Percentiles rank a stretch among this genome's conserved stretches.
phyloP scores from a whole-genome alignment of 2,113 vertebrate genomes.

The Ranitomeya imitator region DNA sequence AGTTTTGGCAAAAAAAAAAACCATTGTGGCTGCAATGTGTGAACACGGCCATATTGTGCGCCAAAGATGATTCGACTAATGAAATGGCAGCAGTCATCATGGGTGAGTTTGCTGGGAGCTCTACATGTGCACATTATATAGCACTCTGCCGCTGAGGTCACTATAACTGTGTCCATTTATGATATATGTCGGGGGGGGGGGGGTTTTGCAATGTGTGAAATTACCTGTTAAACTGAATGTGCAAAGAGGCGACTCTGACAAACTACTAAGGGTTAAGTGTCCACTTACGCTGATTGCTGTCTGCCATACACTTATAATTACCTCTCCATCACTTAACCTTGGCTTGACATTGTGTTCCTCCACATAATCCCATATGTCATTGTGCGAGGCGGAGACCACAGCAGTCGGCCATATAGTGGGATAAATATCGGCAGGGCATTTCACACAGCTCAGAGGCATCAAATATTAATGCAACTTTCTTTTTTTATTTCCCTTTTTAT shows the following conservation, averaged over 20 bases:
- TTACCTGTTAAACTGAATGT: neutral
- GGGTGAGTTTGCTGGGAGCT: neutral
- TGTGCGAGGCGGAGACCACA: constrained; percentile 3
- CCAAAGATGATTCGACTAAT: neutral
- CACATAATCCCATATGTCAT: constrained; percentile 40
- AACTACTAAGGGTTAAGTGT: constrained; percentile 17
- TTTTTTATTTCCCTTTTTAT: too few relatives aligned
- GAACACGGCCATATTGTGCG: neutral
- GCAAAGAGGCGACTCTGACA: neutral
- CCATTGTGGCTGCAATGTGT: too few relatives aligned
- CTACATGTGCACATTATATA: too few relatives aligned
- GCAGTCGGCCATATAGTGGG: neutral
- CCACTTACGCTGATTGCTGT: constrained; percentile 52
- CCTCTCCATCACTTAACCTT: constrained; percentile 51
- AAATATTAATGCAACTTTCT: neutral
- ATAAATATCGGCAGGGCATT: constrained; percentile 5
- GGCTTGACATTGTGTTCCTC: constrained; percentile 37
- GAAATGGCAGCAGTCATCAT: neutral
- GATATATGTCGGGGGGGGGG: neutral
- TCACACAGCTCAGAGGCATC: neutral
- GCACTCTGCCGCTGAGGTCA: too few relatives aligned
- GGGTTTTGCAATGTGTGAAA: neutral
- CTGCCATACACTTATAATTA: constrained; percentile 44
- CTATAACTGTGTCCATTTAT: neutral
- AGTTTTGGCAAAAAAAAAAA: too few relatives aligned